These are phyloP conservation scores for Stigmatopora argus DNA, from an alignment of 2,113 vertebrate species.

Conservation along the genomic window DNA sequence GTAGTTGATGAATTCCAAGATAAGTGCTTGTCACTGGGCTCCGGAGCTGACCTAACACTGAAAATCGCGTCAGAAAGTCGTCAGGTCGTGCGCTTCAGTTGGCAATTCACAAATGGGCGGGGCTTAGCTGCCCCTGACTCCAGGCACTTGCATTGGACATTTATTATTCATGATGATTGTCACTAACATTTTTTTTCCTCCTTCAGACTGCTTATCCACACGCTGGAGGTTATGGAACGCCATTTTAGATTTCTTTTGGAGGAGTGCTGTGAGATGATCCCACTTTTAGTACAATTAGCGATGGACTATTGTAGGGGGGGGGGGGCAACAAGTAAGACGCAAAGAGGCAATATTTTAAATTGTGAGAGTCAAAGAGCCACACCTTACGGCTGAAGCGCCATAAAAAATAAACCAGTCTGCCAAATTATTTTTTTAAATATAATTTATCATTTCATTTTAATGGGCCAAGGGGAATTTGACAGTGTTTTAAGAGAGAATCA, in stretches of 20 bases:
- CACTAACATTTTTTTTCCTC: background rate
- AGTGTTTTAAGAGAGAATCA: too few relatives aligned
- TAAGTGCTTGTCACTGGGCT: background rate
- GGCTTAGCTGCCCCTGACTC: background rate
- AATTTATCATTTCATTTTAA: too few relatives aligned
- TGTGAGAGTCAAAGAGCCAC: too few relatives aligned
- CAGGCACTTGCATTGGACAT: background rate
- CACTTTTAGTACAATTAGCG: too few relatives aligned
- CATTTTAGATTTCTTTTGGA: background rate
- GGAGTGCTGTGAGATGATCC: background rate
- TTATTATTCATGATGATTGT: slow-evolving; percentile 1
- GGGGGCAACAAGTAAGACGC: too few relatives aligned
- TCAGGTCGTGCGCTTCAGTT: background rate
- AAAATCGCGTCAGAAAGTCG: background rate
- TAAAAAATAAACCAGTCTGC: too few relatives aligned
- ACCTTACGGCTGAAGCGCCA: too few relatives aligned
- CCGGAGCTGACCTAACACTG: background rate
- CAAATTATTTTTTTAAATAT: too few relatives aligned
- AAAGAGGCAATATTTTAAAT: too few relatives aligned
- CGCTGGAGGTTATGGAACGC: background rate
- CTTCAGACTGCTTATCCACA: background rate
- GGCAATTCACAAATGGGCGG: background rate
- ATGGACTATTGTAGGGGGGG: too few relatives aligned
- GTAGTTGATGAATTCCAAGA: background rate
- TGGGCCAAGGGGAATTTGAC: too few relatives aligned